phyloP scores from a whole-genome alignment of 2,113 vertebrate species.

The Phrynosoma blainvillii region DNA sequence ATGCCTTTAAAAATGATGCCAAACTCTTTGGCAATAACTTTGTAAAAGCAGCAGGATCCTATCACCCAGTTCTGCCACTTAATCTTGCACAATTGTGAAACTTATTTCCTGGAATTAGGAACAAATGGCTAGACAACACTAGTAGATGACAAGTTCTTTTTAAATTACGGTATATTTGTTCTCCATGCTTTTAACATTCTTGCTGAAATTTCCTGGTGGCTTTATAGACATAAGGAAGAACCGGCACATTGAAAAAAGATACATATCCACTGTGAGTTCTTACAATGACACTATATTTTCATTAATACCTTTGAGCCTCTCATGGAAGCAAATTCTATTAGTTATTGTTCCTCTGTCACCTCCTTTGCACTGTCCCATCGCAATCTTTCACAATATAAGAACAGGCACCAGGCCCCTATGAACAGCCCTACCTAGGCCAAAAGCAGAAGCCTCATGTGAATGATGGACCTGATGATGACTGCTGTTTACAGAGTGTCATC shows the following conservation, averaged over 20 bases:
- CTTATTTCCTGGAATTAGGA: fast-evolving
- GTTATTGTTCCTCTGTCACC: not conserved
- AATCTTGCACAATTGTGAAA: not conserved
- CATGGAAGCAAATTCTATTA: not conserved
- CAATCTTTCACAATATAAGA: not conserved
- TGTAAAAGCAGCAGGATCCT: not conserved
- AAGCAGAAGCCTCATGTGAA: not conserved
- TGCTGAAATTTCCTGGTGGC: not conserved
- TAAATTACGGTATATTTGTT: not conserved
- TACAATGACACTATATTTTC: not conserved
- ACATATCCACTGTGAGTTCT: not conserved
- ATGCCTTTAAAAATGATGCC: not conserved
- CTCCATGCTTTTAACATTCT: not conserved
- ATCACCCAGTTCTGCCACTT: not conserved
- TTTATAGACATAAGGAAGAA: not conserved
- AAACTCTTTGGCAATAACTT: fast-evolving
- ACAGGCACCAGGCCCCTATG: not conserved
- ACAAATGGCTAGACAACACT: not conserved
- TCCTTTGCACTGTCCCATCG: not conserved
- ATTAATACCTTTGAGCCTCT: not conserved
- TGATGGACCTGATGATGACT: no score
- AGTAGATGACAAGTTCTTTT: fast-evolving
- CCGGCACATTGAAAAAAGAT: no score
- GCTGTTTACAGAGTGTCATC: no score
- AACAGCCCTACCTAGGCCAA: not conserved